Conservation (phyloP, 1,140 invertebrate genomes). For the Pachypsylla venusta region DNA sequence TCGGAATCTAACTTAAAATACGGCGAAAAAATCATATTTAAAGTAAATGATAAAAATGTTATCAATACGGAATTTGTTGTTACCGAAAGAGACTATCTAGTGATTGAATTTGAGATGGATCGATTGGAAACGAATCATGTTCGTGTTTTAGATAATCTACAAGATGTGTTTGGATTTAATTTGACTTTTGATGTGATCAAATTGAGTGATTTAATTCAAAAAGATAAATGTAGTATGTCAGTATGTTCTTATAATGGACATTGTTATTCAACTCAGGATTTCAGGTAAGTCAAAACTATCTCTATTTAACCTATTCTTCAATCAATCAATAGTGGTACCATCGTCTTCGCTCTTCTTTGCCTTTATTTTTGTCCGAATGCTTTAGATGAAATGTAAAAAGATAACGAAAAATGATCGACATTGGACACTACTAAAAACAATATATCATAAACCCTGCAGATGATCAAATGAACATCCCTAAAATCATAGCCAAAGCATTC, state of each 20-base stretch:
- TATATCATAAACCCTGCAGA: too few species aligned
- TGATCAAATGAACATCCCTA: too few species aligned
- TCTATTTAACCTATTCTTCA: too few species aligned
- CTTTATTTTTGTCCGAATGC: too few species aligned
- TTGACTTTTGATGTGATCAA: slow-evolving; percentile 64
- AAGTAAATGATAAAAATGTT: slow-evolving; percentile 34
- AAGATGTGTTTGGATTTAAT: slow-evolving; percentile 82
- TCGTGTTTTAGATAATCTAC: slow-evolving; percentile 56
- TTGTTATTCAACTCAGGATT: slow-evolving; percentile 54
- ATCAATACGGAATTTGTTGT: slow-evolving; percentile 48
- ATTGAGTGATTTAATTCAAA: slow-evolving; percentile 25
- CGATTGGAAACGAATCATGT: slow-evolving; percentile 66
- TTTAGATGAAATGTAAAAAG: too few species aligned
- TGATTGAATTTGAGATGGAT: slow-evolving; percentile 56
- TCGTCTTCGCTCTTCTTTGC: too few species aligned
- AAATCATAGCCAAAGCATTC: too few species aligned
- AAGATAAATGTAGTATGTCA: slow-evolving; percentile 51
- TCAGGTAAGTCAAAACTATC: too few species aligned
- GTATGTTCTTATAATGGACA: slow-evolving; percentile 69
- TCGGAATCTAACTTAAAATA: neutral
- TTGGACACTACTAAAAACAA: too few species aligned
- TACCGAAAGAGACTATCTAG: slow-evolving; percentile 55
- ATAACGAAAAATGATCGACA: too few species aligned
- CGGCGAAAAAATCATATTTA: neutral
- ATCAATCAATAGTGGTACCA: too few species aligned